A percentile compares a stretch with the other conserved stretches of the same genome.
phyloP scores from a whole-genome alignment of 2,888 invertebrate species.

The Stratiomys singularior region DNA sequence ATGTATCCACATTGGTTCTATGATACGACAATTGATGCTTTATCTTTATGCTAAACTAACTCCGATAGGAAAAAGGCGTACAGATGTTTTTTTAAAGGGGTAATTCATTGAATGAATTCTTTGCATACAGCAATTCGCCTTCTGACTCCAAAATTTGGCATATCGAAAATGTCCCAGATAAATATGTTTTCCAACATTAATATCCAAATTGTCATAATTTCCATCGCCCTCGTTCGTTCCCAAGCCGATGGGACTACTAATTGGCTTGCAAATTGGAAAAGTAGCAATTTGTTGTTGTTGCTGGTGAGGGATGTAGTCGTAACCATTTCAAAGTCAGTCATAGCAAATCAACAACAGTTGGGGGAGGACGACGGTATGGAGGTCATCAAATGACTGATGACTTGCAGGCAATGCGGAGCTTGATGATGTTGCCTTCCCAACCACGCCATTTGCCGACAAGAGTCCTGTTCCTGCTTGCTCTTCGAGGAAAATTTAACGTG shows the following conservation, averaged over 20 bases:
- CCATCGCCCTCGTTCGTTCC: background rate
- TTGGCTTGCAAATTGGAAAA: constrained; percentile 23
- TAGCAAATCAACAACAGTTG: background rate
- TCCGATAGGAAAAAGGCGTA: no score
- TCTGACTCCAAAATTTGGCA: no score
- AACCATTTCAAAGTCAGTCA: background rate
- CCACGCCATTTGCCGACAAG: background rate
- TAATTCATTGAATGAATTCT: no score
- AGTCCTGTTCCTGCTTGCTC: background rate
- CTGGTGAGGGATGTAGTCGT: background rate
- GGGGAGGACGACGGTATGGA: background rate
- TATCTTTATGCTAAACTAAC: no score
- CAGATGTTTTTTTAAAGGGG: no score
- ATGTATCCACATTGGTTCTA: no score
- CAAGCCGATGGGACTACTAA: constrained; percentile 16
- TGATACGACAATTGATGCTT: no score
- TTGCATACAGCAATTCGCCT: no score
- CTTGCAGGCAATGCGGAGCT: background rate
- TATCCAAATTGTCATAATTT: background rate
- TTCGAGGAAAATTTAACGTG: background rate
- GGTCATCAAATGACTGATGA: background rate
- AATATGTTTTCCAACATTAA: background rate
- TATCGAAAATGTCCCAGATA: no score
- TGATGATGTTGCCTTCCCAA: no score
- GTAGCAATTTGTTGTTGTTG: background rate